phyloP scores from a whole-genome alignment of 2,113 vertebrate genomes.

The Hymenochirus boettgeri region DNA sequence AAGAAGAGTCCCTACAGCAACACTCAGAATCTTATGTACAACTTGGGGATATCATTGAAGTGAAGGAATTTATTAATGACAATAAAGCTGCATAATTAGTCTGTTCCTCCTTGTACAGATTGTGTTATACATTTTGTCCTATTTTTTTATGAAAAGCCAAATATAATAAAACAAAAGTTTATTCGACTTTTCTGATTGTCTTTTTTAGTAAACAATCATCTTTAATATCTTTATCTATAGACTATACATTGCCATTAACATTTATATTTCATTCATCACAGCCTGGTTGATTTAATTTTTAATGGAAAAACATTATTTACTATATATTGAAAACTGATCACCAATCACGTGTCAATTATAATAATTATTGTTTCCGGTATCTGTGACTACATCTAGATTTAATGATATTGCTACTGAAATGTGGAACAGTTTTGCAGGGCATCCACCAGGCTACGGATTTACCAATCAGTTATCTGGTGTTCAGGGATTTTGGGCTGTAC shows the following conservation, averaged over 20 bases:
- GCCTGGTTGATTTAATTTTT: too few relatives aligned
- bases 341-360: too few relatives aligned
- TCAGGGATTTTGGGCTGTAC: too few relatives aligned
- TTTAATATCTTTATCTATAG: neutral
- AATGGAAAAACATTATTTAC: too few relatives aligned
- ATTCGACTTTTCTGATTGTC: conserved; percentile 4
- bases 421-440: too few relatives aligned
- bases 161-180: conserved; percentile 35
- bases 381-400: too few relatives aligned
- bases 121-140: conserved; percentile 32
- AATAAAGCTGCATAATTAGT: conserved; percentile 27
- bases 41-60: conserved; percentile 3
- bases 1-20: neutral
- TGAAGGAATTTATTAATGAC: conserved; percentile 10
- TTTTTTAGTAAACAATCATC: neutral
- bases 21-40: neutral
- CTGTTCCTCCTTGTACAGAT: conserved; percentile 34
- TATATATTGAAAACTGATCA: too few relatives aligned
- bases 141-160: conserved; percentile 38
- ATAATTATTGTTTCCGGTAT: too few relatives aligned
- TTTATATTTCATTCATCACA: too few relatives aligned
- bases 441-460: too few relatives aligned
- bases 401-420: too few relatives aligned
- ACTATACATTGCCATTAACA: neutral
- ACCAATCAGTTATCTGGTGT: too few relatives aligned